Percentiles rank a stretch among this genome's conserved stretches.
Conservation (phyloP, 2,888 invertebrate genomes). For the Stenotaenia linearis region DNA sequence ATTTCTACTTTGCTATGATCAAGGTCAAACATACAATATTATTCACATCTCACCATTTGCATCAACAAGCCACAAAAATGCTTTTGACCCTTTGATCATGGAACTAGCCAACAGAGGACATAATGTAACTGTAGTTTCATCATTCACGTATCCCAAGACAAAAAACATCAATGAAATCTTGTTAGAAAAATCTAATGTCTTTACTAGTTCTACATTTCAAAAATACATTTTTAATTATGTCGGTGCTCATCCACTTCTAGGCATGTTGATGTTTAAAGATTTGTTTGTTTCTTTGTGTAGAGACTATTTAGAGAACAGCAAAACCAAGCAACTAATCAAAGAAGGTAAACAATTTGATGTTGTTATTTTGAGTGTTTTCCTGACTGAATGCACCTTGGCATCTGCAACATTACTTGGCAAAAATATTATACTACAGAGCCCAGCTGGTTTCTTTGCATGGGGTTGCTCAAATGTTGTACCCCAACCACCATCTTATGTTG, state of each 20-base stretch:
- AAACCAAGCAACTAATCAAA: background rate
- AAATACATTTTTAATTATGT: no score
- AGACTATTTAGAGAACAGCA: background rate
- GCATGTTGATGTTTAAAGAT: background rate
- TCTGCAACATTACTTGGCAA: background rate
- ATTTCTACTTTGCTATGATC: background rate
- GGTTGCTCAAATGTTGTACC: background rate
- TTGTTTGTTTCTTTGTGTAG: background rate
- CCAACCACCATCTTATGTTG: background rate
- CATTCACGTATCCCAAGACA: background rate
- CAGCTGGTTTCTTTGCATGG: background rate
- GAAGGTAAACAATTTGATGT: constrained; percentile 24
- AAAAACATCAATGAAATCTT: background rate
- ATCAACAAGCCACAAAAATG: constrained; percentile 26
- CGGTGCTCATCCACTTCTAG: background rate
- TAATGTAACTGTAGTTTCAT: background rate
- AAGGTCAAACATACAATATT: background rate
- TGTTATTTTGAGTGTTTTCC: background rate
- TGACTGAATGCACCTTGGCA: background rate
- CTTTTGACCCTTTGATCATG: background rate
- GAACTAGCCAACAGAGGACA: constrained; percentile 5
- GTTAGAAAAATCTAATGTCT: background rate
- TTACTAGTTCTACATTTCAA: background rate
- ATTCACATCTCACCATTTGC: background rate
- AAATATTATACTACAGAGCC: background rate